Conservation (phyloP, 2,888 invertebrate species). For the Chloroclysta siterata region DNA sequence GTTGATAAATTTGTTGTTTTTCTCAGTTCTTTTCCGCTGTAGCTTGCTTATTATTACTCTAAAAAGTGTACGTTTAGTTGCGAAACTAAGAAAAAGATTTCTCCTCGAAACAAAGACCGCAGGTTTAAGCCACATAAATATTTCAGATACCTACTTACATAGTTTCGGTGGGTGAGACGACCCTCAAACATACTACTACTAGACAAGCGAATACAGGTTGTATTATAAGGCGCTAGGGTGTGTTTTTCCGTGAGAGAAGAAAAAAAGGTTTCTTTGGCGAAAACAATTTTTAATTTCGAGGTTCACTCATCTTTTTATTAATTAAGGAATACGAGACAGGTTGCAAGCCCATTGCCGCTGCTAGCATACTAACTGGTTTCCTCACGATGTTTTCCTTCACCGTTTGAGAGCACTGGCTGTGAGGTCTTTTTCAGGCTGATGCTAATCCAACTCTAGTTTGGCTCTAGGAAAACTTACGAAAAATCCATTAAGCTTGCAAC, state of each 20-base stretch:
- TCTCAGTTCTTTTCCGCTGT: too few species aligned
- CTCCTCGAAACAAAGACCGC: conserved; percentile 29
- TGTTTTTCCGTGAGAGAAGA: too few species aligned
- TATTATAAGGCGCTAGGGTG: neutral
- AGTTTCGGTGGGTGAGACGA: conserved; percentile 2
- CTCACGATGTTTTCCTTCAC: too few species aligned
- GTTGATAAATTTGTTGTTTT: too few species aligned
- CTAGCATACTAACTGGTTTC: too few species aligned
- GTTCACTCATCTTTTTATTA: too few species aligned
- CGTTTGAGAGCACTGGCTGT: too few species aligned
- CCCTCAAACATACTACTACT: neutral
- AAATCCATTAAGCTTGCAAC: neutral
- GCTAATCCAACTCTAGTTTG: too few species aligned
- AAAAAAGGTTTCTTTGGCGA: too few species aligned
- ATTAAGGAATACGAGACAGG: too few species aligned
- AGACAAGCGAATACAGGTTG: neutral
- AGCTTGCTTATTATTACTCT: conserved; percentile 5
- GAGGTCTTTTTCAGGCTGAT: neutral
- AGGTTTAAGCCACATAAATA: conserved; percentile 30
- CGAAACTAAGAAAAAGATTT: conserved; percentile 21
- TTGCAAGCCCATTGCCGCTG: too few species aligned
- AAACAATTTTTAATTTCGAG: too few species aligned
- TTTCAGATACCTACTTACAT: conserved; percentile 14
- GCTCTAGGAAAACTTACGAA: neutral
- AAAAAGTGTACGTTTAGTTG: neutral